A percentile compares a stretch with the other conserved stretches of the same genome.
These are phyloP conservation scores for Potorous gilbertii DNA, from an alignment of 2,797 vertebrate species.

Conservation along the genomic window DNA sequence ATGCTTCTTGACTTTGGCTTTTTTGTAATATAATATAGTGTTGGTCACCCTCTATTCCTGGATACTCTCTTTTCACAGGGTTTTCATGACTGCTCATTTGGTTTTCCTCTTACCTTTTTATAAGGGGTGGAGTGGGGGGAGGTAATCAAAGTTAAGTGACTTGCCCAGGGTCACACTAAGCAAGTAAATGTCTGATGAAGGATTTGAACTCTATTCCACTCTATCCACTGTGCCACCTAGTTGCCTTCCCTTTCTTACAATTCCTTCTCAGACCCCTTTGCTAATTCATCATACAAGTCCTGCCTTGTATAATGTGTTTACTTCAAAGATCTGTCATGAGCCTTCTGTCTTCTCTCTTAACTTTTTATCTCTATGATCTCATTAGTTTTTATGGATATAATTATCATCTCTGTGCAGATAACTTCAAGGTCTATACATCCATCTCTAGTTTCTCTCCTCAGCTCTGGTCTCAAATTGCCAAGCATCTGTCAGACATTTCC, in stretches of 20 bases:
- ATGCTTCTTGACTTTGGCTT: neutral
- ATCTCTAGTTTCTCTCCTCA: neutral
- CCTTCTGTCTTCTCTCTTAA: neutral
- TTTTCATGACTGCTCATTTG: neutral
- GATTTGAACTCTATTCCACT: neutral
- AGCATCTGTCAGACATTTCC: neutral
- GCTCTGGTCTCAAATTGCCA: neutral
- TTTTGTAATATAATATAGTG: no score
- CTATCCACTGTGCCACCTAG: neutral
- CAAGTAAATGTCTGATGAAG: neutral
- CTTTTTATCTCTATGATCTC: neutral
- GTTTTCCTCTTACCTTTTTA: neutral
- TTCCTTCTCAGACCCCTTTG: neutral
- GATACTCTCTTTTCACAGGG: neutral
- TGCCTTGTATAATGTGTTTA: neutral
- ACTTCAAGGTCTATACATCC: neutral
- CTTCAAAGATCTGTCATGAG: neutral
- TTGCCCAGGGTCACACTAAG: neutral
- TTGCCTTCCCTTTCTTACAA: neutral
- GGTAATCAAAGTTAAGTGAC: neutral
- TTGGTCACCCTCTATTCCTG: no score
- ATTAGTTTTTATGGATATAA: neutral
- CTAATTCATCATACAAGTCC: neutral
- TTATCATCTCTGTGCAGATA: neutral
- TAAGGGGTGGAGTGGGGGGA: neutral